Percentiles rank a stretch among this genome's conserved stretches.
Evolutionary conservation across 2,113 vertebrate genomes (phyloP).

Genomic region (Pterocles burchelli): DNA sequence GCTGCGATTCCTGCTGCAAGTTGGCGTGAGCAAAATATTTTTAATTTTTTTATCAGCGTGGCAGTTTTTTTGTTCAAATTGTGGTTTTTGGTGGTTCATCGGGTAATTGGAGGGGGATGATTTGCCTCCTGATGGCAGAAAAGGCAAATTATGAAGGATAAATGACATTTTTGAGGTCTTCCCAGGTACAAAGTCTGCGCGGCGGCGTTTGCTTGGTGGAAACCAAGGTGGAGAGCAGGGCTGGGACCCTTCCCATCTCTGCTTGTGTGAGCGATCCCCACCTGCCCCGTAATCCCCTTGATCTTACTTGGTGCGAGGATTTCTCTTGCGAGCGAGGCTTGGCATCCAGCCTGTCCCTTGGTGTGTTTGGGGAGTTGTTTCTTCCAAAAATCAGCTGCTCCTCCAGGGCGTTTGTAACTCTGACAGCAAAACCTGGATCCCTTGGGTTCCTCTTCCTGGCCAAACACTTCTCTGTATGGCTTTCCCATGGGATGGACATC

Average conservation of each 20-base stretch:
- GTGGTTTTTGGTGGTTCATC: fast-evolving
- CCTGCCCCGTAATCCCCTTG: neutral
- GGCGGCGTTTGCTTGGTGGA: fast-evolving
- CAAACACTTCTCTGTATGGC: fast-evolving
- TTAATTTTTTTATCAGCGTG: neutral
- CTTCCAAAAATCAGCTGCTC: neutral
- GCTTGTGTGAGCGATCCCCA: neutral
- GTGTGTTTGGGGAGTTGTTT: neutral
- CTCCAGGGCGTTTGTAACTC: neutral
- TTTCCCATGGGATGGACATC: fast-evolving
- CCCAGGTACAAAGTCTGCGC: neutral
- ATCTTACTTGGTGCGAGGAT: neutral
- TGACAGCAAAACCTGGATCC: fast-evolving
- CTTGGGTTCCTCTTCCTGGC: neutral
- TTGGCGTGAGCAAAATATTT: neutral
- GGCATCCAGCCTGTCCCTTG: neutral
- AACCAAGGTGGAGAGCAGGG: neutral
- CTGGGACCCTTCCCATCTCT: neutral
- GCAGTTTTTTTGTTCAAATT: neutral
- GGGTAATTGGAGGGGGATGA: too few species aligned
- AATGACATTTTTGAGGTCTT: neutral
- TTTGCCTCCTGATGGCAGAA: neutral
- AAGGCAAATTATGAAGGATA: fast-evolving
- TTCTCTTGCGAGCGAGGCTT: neutral
- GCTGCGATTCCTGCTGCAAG: neutral